phyloP scores from a whole-genome alignment of 2,797 vertebrate genomes.

The Pteropus rufus region DNA sequence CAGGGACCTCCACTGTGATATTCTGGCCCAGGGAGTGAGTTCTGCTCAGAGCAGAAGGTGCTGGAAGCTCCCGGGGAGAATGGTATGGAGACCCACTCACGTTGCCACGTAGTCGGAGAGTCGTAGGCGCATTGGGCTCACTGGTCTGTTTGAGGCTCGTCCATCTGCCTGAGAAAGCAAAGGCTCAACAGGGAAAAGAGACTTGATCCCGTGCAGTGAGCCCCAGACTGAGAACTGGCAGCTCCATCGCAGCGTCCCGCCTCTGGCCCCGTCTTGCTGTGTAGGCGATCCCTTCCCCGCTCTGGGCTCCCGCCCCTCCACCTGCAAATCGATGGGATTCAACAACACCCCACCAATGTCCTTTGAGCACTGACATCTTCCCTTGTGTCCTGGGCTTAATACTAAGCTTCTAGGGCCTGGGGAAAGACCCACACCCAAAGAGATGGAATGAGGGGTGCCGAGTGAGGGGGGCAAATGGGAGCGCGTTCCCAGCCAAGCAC shows the following conservation, averaged over 20 bases:
- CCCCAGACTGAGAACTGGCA: too few relatives aligned
- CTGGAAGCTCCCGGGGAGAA: not conserved
- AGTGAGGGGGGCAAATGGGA: not conserved
- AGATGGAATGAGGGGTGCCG: not conserved
- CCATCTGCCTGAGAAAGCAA: not conserved
- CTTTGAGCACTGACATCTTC: not conserved
- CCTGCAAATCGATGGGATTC: not conserved
- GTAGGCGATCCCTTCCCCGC: not conserved
- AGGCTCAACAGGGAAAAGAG: not conserved
- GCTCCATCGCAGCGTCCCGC: not conserved
- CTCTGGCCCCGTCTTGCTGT: not conserved
- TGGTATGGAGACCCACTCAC: fast-evolving
- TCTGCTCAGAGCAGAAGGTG: not conserved
- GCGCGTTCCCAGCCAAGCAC: not conserved
- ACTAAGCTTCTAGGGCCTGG: not conserved
- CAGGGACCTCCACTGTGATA: not conserved
- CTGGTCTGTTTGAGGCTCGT: not conserved
- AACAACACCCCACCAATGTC: not conserved
- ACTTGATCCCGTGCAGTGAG: not conserved
- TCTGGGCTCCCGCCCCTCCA: not conserved
- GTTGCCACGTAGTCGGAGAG: not conserved
- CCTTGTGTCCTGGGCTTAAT: not conserved
- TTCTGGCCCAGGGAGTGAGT: too few relatives aligned
- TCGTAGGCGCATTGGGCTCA: not conserved
- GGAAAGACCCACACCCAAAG: not conserved